Percentiles rank a stretch among this genome's conserved stretches.
Conservation (phyloP, 2,113 vertebrate genomes). For the Phylloscopus whistleri region DNA sequence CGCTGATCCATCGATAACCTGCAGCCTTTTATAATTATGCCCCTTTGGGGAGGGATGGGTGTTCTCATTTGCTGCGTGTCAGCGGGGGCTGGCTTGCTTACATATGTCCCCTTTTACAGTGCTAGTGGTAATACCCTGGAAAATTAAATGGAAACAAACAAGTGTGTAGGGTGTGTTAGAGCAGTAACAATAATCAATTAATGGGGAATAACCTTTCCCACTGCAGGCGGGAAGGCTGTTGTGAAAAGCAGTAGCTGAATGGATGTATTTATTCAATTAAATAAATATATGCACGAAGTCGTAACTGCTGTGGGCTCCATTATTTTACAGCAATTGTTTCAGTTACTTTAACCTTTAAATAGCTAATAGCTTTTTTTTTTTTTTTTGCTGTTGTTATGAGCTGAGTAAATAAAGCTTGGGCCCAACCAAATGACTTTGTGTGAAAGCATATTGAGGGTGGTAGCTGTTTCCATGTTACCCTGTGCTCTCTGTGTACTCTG, state of each 20-base stretch:
- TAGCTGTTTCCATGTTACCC: neutral
- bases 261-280: constrained; percentile 52
- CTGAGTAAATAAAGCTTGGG: neutral
- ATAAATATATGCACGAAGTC: neutral
- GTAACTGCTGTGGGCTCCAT: neutral
- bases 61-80: neutral
- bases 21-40: neutral
- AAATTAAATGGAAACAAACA: constrained; percentile 34
- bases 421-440: neutral
- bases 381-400: neutral
- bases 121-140: neutral
- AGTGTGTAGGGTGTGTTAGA: neutral
- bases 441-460: neutral
- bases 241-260: neutral
- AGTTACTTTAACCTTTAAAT: constrained; percentile 14
- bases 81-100: neutral
- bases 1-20: neutral
- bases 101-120: neutral
- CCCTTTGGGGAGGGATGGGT: neutral
- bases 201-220: neutral
- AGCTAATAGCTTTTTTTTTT: neutral
- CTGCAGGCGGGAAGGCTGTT: neutral
- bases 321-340: neutral
- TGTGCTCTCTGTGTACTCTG: neutral
- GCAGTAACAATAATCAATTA: constrained; percentile 39